Base-by-base conservation (phyloP, 1,140 invertebrate genomes). In the Eurosta solidaginis region DNA sequence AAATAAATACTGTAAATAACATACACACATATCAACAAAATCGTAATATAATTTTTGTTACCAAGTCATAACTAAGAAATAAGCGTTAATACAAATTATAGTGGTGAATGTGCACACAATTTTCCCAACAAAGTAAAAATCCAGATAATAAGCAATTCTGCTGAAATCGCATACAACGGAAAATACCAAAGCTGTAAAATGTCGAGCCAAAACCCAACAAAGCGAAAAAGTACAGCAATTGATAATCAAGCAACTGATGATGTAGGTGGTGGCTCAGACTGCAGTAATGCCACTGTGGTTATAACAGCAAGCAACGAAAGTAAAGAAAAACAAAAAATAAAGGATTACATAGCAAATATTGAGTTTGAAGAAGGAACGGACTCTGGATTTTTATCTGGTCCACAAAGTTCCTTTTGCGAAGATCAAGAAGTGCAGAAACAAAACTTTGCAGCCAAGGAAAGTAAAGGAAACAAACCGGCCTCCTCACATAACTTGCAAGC, bases 351-450 rank as follows among this genome's bases (percentile, higher is more conserved):
- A 52, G 27, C 12, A 59, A 74, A 40, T 77, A 77, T 74, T 81
- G 81, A 85, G 80, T 84, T 81, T 80, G 80, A 83, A 74, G 74
- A 84, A 81, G 87, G 86, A 80, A 86, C 86, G 63, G 87, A 91
- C 87, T 89, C 88, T 68, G 88, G 86, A 77, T 87, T 87, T 73
- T 82, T 87, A 74, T 87, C 85, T 25, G 86, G 86, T 33, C 83
- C 85, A 74, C 85, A 85, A 82, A 82, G 44, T 14, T 77, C 54
- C 12, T 25, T 45, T n/a, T 9, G 7, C 29, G 49, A 78, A 81
- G 45, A 78, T 42, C 44, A 79, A 78, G 76, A 75, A 77, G 76
- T 63, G 17, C 5, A 33, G 75, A 63, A 76, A 59, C 20, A 50
- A 79, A 44, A 78, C 14, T 29, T 44, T 59, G 74, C 79, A 12